Percentiles rank a stretch among this genome's conserved stretches.
phyloP scores from a whole-genome alignment of 1,140 invertebrate genomes.

The Glomeris maerens region DNA sequence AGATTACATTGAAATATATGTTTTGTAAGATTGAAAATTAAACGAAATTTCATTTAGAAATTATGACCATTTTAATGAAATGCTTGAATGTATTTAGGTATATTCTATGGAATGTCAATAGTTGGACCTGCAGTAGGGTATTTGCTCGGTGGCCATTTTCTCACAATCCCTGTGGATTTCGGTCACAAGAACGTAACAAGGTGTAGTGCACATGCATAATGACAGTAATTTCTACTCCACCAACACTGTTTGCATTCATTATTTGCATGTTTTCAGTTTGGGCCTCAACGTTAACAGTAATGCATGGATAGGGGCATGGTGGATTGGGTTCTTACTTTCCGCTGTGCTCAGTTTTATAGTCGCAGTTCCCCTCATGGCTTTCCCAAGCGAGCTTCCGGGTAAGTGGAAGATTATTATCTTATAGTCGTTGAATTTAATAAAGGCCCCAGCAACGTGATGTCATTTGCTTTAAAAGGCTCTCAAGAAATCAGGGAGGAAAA shows the following conservation, averaged over 20 bases:
- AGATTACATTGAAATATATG: too few species aligned
- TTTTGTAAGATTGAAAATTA: too few species aligned
- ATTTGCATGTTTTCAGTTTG: too few species aligned
- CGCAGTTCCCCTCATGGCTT: slow-evolving; percentile 72
- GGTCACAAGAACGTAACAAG: too few species aligned
- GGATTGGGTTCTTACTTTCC: slow-evolving; percentile 76
- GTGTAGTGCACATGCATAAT: too few species aligned
- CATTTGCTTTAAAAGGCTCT: slow-evolving; percentile 32
- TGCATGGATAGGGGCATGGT: slow-evolving; percentile 88
- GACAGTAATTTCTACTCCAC: too few species aligned
- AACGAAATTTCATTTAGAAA: too few species aligned
- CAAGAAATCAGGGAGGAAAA: slow-evolving; percentile 47
- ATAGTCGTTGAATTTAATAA: background rate
- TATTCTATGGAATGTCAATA: slow-evolving; percentile 84
- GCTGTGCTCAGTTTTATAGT: slow-evolving; percentile 63
- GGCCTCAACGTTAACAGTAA: too few species aligned
- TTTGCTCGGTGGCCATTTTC: slow-evolving; percentile 70
- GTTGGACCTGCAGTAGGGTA: slow-evolving; percentile 86
- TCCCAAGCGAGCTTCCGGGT: slow-evolving; percentile 57
- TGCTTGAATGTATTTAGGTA: too few species aligned
- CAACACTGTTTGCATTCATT: too few species aligned
- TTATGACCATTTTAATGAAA: too few species aligned
- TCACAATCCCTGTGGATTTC: slow-evolving; percentile 80
- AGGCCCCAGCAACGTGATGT: background rate
- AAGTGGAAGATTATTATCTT: slow-evolving; percentile 13